Base-by-base conservation (phyloP, 2,113 vertebrate genomes). In the Rhinopomastus cyanomelas region DNA sequence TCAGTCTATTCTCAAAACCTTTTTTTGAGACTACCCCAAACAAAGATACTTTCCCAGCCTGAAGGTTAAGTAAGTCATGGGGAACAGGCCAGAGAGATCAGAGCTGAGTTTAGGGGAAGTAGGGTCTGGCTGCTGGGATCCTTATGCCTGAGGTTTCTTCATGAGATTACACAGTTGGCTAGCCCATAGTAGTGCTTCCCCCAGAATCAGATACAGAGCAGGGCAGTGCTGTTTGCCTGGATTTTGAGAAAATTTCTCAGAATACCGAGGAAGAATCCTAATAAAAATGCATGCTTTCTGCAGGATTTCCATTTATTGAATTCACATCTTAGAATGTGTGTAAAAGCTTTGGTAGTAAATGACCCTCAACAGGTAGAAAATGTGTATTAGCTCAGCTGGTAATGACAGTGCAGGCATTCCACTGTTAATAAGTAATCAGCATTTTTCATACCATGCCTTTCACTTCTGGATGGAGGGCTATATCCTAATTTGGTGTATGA, bases 1-100 rank as follows among this genome's bases (percentile, higher is more conserved):
- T 83, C 3, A 3, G 15, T 56, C 20, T 12, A 23, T 60, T 12
- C 32, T 42, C 0, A 0, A 76, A 64, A 36, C 46, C 57, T 74
- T 34, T 61, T 85, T 76, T 68, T 1, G 5, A 89, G 32, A 18
- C 44, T 78, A 29, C 11, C 57, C 20, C 32, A 14, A 55, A 52
- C 17, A 80, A 8, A 46, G 37, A 11, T 73, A 4, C 36, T 62
- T 87, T 66, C 30, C 17, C 39, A 65, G 56, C 37, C 62, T 69
- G 48, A 51, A 48, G 36, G 64, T 74, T 26, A 51, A 86, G 11
- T 75, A 60, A 68, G 61, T 34, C 23, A 11, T 27, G 23, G 12
- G 51, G 36, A 73, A 34, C 23, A 66, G 49, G 42, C 79, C 46
- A 39, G 53, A 71, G 49, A 71, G 49, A 62, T 42, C 8, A 59